Percentiles rank a stretch among this genome's conserved stretches.
phyloP scores from a whole-genome alignment of 2,797 vertebrate genomes.

The Philypnodon macrostomus region DNA sequence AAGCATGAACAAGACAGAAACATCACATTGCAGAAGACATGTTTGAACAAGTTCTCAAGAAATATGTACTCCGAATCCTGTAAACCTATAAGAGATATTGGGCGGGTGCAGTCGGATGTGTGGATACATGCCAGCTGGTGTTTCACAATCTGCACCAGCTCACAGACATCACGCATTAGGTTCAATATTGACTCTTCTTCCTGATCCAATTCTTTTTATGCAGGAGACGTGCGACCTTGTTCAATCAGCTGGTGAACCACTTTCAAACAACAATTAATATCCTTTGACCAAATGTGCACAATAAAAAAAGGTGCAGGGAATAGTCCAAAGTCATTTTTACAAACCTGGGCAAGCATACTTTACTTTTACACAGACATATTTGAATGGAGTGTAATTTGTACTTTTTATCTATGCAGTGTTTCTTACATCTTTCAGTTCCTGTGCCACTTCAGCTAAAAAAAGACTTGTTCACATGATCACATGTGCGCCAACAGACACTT shows the following conservation, averaged over 20 bases:
- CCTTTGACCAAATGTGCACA: too few species aligned
- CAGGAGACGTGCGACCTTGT: slow-evolving; percentile 12
- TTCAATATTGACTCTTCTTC: slow-evolving; percentile 62
- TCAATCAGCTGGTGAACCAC: slow-evolving; percentile 3
- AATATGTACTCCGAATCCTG: too few species aligned
- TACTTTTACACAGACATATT: too few species aligned
- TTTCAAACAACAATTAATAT: slow-evolving; percentile 8
- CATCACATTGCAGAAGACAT: neutral
- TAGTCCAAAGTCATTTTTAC: too few species aligned
- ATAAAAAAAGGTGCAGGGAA: too few species aligned
- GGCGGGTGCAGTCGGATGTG: slow-evolving; percentile 1
- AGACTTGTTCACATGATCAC: neutral
- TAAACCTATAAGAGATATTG: slow-evolving; percentile 7
- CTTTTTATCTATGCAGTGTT: too few species aligned
- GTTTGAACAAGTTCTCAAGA: too few species aligned
- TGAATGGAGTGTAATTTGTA: too few species aligned
- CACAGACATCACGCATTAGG: slow-evolving; percentile 33
- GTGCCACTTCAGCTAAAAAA: too few species aligned
- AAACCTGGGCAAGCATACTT: too few species aligned
- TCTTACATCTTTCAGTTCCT: too few species aligned
- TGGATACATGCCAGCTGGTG: slow-evolving; percentile 19
- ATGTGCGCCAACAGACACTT: slow-evolving; percentile 16
- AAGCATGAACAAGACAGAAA: neutral
- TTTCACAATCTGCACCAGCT: slow-evolving; percentile 42
- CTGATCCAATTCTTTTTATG: slow-evolving; percentile 26